Conservation (phyloP, 2,113 vertebrate genomes). For the Scatophagus argus region DNA sequence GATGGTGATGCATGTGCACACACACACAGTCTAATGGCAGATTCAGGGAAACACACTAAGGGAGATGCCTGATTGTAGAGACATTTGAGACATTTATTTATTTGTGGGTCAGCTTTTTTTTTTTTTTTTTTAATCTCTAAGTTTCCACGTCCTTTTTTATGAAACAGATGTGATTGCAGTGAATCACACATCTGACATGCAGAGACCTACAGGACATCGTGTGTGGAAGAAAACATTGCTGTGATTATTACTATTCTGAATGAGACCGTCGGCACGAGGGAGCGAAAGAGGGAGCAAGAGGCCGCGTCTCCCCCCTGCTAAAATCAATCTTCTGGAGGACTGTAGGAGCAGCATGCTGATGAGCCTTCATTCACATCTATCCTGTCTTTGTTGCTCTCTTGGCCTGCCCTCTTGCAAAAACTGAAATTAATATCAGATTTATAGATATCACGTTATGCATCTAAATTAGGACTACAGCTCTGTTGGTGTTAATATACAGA, state of each 20-base stretch:
- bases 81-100: constrained; percentile 23
- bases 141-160: neutral
- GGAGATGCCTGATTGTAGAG: neutral
- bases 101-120: constrained; percentile 33
- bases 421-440: constrained; percentile 48
- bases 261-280: constrained; percentile 11
- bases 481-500: neutral
- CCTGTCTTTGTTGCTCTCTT: constrained; percentile 28
- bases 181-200: constrained; percentile 26
- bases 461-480: constrained; percentile 6
- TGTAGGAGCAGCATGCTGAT: constrained; percentile 68
- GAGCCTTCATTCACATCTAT: constrained; percentile 45
- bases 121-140: constrained; percentile 20
- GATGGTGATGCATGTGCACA: constrained; percentile 7
- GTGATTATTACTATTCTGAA: constrained; percentile 60
- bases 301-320: constrained; percentile 48
- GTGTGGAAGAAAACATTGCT: constrained; percentile 45
- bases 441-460: constrained; percentile 18
- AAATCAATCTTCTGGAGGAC: constrained; percentile 68
- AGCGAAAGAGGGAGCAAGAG: constrained; percentile 38
- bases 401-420: constrained; percentile 12
- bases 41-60: neutral
- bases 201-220: constrained; percentile 17
- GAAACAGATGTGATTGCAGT: constrained; percentile 23
- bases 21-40: constrained; percentile 1